phyloP scores from a whole-genome alignment of 2,888 invertebrate genomes.

The Lasioglossum lativentre region DNA sequence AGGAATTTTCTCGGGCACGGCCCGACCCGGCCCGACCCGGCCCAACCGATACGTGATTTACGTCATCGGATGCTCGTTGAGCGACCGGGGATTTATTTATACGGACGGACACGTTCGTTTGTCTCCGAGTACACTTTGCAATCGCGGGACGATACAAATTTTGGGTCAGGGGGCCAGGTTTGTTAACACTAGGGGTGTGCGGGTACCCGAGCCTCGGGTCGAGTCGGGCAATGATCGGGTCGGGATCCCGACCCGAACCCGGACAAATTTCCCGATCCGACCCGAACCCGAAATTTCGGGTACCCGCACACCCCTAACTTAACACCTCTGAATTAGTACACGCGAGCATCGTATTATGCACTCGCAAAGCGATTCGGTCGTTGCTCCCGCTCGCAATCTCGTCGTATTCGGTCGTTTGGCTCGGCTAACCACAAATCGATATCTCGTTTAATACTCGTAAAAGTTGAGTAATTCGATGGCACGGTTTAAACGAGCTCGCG shows the following conservation, averaged over 20 bases:
- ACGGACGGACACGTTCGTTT: slow-evolving; percentile 25
- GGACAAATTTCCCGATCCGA: too few species aligned
- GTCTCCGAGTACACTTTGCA: slow-evolving; percentile 30
- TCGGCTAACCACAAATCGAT: slow-evolving; percentile 77
- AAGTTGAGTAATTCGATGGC: slow-evolving; percentile 75
- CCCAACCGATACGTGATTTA: slow-evolving; percentile 42
- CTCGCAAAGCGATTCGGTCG: slow-evolving; percentile 43
- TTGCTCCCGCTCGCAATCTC: slow-evolving; percentile 51
- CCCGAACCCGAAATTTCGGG: too few species aligned
- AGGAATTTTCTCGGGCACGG: slow-evolving; percentile 3
- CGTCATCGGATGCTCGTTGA: slow-evolving; percentile 32
- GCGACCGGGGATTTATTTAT: slow-evolving; percentile 40
- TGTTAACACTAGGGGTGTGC: too few species aligned
- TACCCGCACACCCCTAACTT: too few species aligned
- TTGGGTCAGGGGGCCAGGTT: slow-evolving; percentile 46
- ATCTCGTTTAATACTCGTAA: slow-evolving; percentile 75
- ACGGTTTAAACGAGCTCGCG: slow-evolving; percentile 28
- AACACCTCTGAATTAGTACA: slow-evolving; percentile 46
- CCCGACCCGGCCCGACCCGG: background rate
- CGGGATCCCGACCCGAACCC: too few species aligned
- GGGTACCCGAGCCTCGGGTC: too few species aligned
- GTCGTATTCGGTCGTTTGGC: slow-evolving; percentile 70
- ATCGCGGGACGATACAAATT: slow-evolving; percentile 24
- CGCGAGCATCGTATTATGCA: slow-evolving; percentile 50
- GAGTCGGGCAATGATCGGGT: too few species aligned